Evolutionary conservation across 2,113 vertebrate species (phyloP).

Genomic region (Bostrychus sinensis): DNA sequence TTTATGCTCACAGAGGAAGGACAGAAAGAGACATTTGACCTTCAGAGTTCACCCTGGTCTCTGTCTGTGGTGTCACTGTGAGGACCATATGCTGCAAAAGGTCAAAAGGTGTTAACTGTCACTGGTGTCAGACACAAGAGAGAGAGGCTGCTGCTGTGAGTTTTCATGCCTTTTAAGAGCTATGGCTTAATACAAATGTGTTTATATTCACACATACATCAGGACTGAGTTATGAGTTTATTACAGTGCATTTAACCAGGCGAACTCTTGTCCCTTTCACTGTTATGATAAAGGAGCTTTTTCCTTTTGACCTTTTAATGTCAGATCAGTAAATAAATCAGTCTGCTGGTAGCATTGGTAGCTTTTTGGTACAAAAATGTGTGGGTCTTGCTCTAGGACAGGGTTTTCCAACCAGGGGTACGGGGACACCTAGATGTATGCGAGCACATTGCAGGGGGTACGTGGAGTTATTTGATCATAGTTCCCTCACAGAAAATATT

Average conservation of each 20-base stretch:
- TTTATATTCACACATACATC: not conserved
- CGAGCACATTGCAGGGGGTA: too few relatives aligned
- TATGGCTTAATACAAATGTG: not conserved
- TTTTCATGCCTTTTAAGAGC: constrained; percentile 36
- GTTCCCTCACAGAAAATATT: too few relatives aligned
- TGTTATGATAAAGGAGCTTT: not conserved
- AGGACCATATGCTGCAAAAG: constrained; percentile 51
- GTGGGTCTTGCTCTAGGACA: not conserved
- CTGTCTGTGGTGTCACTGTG: constrained; percentile 1
- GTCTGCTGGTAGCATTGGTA: not conserved
- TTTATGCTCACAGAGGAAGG: too few relatives aligned
- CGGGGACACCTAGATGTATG: too few relatives aligned
- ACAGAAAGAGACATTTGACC: too few relatives aligned
- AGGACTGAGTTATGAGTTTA: not conserved
- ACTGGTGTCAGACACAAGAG: constrained; percentile 26
- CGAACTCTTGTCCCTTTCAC: too few relatives aligned
- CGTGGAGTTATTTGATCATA: too few relatives aligned
- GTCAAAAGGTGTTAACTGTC: constrained; percentile 47
- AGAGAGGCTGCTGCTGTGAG: constrained; percentile 24
- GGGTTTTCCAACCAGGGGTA: too few relatives aligned
- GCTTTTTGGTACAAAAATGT: not conserved
- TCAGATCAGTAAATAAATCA: not conserved
- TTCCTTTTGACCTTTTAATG: not conserved
- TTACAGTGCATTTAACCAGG: not conserved
- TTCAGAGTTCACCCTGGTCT: not conserved